Percentiles rank a stretch among this genome's conserved stretches.
Conservation (phyloP, 2,797 vertebrate genomes). For the Sebastes hubbsi region DNA sequence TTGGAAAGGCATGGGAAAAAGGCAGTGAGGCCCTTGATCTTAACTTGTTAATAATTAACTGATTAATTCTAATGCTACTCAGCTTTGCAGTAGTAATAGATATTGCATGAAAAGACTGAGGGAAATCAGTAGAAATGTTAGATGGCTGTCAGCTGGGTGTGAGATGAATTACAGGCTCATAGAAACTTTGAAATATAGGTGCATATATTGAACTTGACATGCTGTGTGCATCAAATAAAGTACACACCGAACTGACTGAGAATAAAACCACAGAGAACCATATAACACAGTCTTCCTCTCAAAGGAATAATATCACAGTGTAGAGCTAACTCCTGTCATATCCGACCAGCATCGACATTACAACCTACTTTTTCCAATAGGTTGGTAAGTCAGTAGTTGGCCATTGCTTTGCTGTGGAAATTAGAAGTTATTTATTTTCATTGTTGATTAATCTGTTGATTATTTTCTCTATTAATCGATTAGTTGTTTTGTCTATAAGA, state of each 20-base stretch:
- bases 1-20: background rate
- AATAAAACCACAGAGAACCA: background rate
- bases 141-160: slow-evolving; percentile 13
- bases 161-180: slow-evolving; percentile 12
- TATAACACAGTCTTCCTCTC: background rate
- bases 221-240: background rate
- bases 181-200: background rate
- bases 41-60: slow-evolving; percentile 37
- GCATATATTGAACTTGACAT: background rate
- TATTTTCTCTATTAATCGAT: too few relatives aligned
- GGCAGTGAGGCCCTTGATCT: slow-evolving; percentile 22
- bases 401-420: background rate
- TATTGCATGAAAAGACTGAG: slow-evolving; percentile 13
- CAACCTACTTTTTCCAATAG: background rate
- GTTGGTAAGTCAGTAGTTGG: background rate
- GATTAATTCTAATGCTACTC: slow-evolving; percentile 32
- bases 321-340: background rate
- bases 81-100: slow-evolving; percentile 8
- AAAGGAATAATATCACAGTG: background rate
- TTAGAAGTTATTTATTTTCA: too few relatives aligned
- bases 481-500: too few relatives aligned
- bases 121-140: background rate
- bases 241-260: background rate
- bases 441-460: too few relatives aligned
- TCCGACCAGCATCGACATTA: background rate